These are phyloP conservation scores for Oplegnathus fasciatus DNA, from an alignment of 2,113 vertebrate species.

Conservation along the genomic window DNA sequence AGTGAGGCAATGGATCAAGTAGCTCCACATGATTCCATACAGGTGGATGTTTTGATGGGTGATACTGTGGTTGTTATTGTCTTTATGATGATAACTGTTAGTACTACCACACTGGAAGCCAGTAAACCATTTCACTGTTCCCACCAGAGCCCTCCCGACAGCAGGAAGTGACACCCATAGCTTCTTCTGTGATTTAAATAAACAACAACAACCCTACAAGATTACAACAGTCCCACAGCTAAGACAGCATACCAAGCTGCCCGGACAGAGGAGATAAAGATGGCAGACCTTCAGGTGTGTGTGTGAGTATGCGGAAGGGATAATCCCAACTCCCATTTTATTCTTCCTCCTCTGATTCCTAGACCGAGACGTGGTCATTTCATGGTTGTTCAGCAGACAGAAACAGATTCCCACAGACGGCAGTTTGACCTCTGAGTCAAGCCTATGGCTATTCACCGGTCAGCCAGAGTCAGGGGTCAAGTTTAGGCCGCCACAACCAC, in stretches of 20 bases:
- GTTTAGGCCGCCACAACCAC: slow-evolving; percentile 50
- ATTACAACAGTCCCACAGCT: neutral
- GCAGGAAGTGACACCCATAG: slow-evolving; percentile 22
- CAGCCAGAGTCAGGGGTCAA: slow-evolving; percentile 56
- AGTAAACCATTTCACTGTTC: neutral
- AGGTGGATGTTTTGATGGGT: slow-evolving; percentile 28
- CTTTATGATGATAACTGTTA: slow-evolving; percentile 55
- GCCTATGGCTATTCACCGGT: slow-evolving; percentile 28
- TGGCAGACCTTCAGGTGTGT: slow-evolving; percentile 37
- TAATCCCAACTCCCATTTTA: slow-evolving; percentile 45
- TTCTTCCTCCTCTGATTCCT: slow-evolving; percentile 23
- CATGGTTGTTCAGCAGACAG: slow-evolving; percentile 47
- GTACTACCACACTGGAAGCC: slow-evolving; percentile 35
- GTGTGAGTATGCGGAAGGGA: neutral
- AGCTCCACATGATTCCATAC: slow-evolving; percentile 39
- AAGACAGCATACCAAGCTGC: neutral
- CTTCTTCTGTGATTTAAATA: slow-evolving; percentile 8
- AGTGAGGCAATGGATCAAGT: slow-evolving; percentile 25
- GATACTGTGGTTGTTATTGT: slow-evolving; percentile 30
- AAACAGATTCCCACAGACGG: slow-evolving; percentile 50
- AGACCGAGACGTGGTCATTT: slow-evolving; percentile 20
- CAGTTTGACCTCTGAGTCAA: slow-evolving; percentile 49
- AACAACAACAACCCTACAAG: neutral
- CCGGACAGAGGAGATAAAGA: slow-evolving; percentile 37
- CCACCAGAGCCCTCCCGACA: neutral